Conservation (phyloP, 1,140 invertebrate species). For the Druon quercuslanigerum region DNA sequence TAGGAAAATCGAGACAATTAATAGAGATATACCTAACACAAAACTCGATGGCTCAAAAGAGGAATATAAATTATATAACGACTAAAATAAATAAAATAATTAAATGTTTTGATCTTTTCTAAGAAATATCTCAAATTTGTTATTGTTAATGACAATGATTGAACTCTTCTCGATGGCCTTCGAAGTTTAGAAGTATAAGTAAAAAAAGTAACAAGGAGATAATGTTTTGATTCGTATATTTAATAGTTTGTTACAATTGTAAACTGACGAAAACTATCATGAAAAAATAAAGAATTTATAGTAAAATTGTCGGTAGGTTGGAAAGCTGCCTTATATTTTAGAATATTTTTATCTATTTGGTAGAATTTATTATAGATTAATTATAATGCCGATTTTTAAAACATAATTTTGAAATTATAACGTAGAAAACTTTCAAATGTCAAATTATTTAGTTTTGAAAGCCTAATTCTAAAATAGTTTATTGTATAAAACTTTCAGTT, state of each 20-base stretch:
- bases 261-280: constrained; percentile 54
- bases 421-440: no score
- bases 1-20: constrained; percentile 11
- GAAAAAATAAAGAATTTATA: constrained; percentile 38
- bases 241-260: constrained; percentile 59
- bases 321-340: not conserved
- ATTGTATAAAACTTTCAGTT: no score
- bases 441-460: no score
- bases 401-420: no score
- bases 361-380: not conserved
- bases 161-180: no score
- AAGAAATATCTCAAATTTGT: no score
- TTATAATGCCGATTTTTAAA: no score
- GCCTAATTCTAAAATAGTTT: no score
- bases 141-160: no score
- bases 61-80: not conserved
- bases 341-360: not conserved
- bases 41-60: not conserved
- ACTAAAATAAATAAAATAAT: not conserved
- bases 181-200: not conserved
- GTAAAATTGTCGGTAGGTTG: not conserved
- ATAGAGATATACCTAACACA: not conserved
- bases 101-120: no score
- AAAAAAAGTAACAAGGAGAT: constrained; percentile 36
- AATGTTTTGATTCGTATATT: constrained; percentile 56